phyloP scores from a whole-genome alignment of 2,888 invertebrate genomes.

The Lithophane leautieri region DNA sequence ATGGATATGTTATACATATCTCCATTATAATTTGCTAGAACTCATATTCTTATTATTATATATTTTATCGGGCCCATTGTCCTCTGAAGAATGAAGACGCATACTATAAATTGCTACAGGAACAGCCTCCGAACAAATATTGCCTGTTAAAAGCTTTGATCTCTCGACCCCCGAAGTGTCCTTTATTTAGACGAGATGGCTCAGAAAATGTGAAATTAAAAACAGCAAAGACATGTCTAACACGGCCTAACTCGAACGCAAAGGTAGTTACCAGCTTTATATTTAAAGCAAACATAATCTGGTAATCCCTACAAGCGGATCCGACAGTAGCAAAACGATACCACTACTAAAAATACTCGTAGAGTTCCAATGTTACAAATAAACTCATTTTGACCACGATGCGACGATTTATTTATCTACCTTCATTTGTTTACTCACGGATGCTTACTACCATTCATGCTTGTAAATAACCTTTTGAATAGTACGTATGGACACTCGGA shows the following conservation, averaged over 20 bases:
- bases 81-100: neutral
- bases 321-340: constrained; percentile 31
- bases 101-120: neutral
- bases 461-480: constrained; percentile 29
- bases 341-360: constrained; percentile 56
- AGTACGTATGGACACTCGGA: constrained; percentile 12
- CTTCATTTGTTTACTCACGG: constrained; percentile 44
- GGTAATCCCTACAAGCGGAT: constrained; percentile 65
- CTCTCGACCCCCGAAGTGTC: neutral
- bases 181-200: neutral
- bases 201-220: constrained; percentile 20
- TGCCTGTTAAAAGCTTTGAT: neutral
- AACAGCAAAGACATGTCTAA: constrained; percentile 31
- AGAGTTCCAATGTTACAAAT: constrained; percentile 22
- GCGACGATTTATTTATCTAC: constrained; percentile 58
- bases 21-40: constrained; percentile 35
- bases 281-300: constrained; percentile 69
- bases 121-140: neutral
- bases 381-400: constrained; percentile 42
- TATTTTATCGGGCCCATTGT: constrained; percentile 11
- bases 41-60: constrained; percentile 24
- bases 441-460: constrained; percentile 37
- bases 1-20: constrained; percentile 37
- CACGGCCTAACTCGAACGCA: constrained; percentile 22
- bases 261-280: constrained; percentile 67